Conservation (phyloP, 1,140 invertebrate genomes). For the Papilio xuthus region DNA sequence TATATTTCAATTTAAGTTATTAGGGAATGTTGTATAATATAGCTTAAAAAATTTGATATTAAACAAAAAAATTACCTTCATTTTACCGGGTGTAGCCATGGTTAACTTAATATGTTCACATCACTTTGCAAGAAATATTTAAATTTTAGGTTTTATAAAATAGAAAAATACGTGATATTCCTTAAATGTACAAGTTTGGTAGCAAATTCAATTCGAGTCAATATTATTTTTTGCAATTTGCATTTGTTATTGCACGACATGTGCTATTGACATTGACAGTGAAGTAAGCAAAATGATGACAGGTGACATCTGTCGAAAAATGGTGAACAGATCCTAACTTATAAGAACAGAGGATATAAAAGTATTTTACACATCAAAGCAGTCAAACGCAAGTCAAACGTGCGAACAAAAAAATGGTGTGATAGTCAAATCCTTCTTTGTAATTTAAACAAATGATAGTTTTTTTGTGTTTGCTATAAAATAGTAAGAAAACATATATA, state of each 20-base stretch:
- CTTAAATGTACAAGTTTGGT: no score
- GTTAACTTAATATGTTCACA: background rate
- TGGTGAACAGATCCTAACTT: background rate
- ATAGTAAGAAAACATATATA: no score
- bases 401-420: background rate
- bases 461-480: no score
- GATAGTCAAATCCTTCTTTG: background rate
- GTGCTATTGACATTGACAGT: background rate
- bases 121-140: background rate
- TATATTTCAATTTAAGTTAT: no score
- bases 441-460: background rate
- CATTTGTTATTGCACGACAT: background rate
- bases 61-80: constrained; percentile 17
- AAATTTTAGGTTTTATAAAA: background rate
- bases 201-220: background rate
- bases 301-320: background rate
- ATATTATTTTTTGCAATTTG: background rate
- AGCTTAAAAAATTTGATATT: background rate
- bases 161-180: no score
- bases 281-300: background rate
- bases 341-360: background rate
- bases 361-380: background rate
- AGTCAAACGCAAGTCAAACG: background rate
- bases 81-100: constrained; percentile 31
- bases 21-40: no score